Percentiles rank a stretch among this genome's conserved stretches.
phyloP scores from a whole-genome alignment of 2,797 vertebrate genomes.

The Lutjanus argentimaculatus region DNA sequence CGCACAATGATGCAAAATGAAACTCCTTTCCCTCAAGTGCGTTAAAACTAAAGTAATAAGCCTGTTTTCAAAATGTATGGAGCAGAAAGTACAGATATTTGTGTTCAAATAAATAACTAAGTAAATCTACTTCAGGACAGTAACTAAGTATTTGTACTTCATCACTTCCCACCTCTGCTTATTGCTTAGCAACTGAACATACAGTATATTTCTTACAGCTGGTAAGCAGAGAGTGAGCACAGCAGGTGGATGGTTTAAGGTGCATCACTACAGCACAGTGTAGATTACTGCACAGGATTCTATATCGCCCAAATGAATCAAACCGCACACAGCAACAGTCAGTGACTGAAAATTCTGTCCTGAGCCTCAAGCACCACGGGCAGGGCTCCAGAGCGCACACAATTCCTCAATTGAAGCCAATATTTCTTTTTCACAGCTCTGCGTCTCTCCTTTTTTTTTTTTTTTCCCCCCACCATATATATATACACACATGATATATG shows the following conservation, averaged over 20 bases:
- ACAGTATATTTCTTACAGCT: no score
- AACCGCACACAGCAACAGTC: not conserved
- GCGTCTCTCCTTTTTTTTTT: not conserved
- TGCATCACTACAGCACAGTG: conserved; percentile 13
- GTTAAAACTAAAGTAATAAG: no score
- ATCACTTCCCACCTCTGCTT: no score
- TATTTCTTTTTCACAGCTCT: not conserved
- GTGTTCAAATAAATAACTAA: no score
- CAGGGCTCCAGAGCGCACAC: not conserved
- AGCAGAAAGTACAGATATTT: no score
- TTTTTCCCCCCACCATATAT: not conserved
- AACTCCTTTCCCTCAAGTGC: no score
- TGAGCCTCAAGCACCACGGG: not conserved
- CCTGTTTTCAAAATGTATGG: no score
- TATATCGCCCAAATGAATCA: conserved; percentile 6
- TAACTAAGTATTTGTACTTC: no score
- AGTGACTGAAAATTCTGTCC: not conserved
- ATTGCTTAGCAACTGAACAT: no score
- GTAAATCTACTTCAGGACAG: no score
- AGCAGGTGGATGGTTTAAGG: conserved; percentile 13
- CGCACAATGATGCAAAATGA: no score
- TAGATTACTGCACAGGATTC: conserved; percentile 1
- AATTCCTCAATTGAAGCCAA: not conserved
- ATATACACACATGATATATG: not conserved
- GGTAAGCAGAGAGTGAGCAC: no score